Percentiles rank a stretch among this genome's conserved stretches.
These are phyloP conservation scores for Pyralis farinalis DNA, from an alignment of 2,888 invertebrate species.

Conservation along the genomic window DNA sequence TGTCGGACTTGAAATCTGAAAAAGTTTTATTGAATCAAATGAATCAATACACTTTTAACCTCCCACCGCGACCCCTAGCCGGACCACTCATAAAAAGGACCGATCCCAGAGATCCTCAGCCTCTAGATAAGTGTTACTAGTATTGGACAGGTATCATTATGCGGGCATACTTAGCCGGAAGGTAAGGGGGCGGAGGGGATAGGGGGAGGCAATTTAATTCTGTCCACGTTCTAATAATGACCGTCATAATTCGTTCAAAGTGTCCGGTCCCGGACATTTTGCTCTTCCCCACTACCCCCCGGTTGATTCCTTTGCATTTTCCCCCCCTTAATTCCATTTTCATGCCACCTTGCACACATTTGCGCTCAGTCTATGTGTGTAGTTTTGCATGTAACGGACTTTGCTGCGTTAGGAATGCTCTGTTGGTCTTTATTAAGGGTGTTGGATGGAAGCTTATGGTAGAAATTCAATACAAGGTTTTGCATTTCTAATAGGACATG, in stretches of 20 bases:
- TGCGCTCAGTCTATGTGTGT: conserved; percentile 49
- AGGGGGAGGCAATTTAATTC: conserved; percentile 82
- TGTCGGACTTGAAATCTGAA: no score
- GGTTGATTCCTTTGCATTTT: conserved; percentile 78
- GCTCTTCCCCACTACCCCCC: conserved; percentile 42
- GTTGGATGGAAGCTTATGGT: no score
- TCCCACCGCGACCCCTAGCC: no score
- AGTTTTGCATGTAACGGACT: conserved; percentile 27
- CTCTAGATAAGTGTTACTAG: conserved; percentile 62
- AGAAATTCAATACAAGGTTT: no score
- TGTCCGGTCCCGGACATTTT: conserved; percentile 80
- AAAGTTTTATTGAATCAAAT: no score
- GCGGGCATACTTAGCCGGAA: conserved; percentile 75
- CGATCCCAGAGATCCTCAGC: conserved; percentile 29
- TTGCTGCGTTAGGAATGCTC: conserved; percentile 12
- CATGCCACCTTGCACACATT: conserved; percentile 78
- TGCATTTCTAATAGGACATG: no score
- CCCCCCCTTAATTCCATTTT: conserved; percentile 77
- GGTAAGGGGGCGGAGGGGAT: conserved; percentile 39
- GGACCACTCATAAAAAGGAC: conserved; percentile 19
- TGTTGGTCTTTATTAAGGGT: neutral
- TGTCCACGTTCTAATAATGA: conserved; percentile 84
- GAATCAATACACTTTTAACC: no score
- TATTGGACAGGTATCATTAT: conserved; percentile 78
- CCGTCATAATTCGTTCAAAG: conserved; percentile 83